Conservation (phyloP, 2,113 vertebrate species). For the Neofelis nebulosa region DNA sequence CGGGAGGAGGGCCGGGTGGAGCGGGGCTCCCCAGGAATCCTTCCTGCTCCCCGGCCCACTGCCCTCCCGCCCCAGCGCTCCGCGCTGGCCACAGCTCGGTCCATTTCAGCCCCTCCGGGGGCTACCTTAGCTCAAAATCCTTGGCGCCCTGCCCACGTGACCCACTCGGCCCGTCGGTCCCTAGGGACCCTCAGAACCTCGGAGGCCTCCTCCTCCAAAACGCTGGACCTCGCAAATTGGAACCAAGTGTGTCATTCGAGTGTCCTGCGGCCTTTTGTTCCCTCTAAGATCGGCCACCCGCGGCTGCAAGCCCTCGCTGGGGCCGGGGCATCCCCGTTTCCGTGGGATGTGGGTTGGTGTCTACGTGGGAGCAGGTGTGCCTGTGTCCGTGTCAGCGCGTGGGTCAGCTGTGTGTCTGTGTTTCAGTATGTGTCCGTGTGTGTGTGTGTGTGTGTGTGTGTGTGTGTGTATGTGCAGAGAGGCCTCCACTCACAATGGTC, state of each 20-base stretch:
- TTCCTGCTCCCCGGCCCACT: not conserved
- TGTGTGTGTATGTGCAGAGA: not conserved
- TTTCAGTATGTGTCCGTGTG: not conserved
- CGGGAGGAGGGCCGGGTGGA: not conserved
- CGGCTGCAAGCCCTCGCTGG: not conserved
- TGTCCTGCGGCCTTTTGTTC: not conserved
- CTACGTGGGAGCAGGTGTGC: not conserved
- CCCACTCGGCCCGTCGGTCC: not conserved
- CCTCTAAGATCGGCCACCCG: not conserved
- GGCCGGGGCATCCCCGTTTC: not conserved
- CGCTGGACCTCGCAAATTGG: not conserved
- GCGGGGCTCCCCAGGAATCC: not conserved
- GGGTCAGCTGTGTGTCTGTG: not conserved
- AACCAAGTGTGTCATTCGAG: not conserved
- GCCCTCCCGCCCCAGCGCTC: not conserved
- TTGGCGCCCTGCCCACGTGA: not conserved
- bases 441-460: not conserved
- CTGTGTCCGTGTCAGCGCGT: not conserved
- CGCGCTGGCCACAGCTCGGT: accelerated
- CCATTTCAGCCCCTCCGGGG: not conserved
- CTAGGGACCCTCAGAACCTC: not conserved
- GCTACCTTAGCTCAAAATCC: not conserved
- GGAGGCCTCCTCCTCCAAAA: not conserved
- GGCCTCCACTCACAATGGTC: not conserved
- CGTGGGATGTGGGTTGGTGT: not conserved